phyloP scores from a whole-genome alignment of 2,888 invertebrate species.

The Himalopsyche kuldschensis region DNA sequence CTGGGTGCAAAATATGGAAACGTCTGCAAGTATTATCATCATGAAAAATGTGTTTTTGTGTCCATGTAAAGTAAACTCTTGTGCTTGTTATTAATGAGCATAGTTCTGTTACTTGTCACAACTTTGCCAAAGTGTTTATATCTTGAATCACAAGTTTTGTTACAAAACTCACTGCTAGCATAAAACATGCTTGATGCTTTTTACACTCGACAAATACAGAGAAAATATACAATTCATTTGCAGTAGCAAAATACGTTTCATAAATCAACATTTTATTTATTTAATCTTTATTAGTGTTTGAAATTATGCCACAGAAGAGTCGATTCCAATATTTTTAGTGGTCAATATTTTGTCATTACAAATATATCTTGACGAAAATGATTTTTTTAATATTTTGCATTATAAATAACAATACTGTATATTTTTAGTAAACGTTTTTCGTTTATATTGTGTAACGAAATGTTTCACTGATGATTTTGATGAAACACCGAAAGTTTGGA shows the following conservation, averaged over 20 bases:
- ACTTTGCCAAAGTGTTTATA: neutral
- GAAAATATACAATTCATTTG: neutral
- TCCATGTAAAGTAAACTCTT: neutral
- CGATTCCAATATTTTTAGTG: too few relatives aligned
- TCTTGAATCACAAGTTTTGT: neutral
- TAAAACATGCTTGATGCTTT: neutral
- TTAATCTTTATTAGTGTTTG: too few relatives aligned
- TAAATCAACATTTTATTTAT: too few relatives aligned
- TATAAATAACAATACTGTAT: too few relatives aligned
- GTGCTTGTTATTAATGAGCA: neutral
- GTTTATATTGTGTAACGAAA: too few relatives aligned
- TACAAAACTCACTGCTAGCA: neutral
- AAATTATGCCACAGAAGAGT: too few relatives aligned
- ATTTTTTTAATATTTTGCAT: too few relatives aligned
- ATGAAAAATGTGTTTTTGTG: neutral
- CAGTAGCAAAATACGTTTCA: neutral
- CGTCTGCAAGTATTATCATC: neutral
- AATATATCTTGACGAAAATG: too few relatives aligned
- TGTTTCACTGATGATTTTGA: too few relatives aligned
- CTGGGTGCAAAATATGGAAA: neutral
- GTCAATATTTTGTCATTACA: too few relatives aligned
- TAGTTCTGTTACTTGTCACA: neutral
- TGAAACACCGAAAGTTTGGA: too few relatives aligned
- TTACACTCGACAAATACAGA: neutral
- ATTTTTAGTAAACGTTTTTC: too few relatives aligned